A percentile compares a stretch with the other conserved stretches of the same genome.
These are phyloP conservation scores for Cylas formicarius DNA, from an alignment of 1,140 invertebrate species.

Conservation along the genomic window DNA sequence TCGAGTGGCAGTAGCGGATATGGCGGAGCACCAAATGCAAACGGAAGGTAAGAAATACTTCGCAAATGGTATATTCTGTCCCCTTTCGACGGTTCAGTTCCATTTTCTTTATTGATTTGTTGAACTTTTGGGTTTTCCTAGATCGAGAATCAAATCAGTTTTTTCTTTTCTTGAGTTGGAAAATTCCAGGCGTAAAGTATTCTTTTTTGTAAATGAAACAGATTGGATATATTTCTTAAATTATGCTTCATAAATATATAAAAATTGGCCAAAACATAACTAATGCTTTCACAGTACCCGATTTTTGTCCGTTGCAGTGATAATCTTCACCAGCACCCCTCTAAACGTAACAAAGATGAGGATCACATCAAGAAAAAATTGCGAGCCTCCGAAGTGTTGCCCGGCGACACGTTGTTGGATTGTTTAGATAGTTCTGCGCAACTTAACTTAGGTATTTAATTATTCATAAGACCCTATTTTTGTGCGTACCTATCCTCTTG, in stretches of 20 bases:
- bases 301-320: constrained; percentile 10
- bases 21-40: constrained; percentile 51
- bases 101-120: constrained; percentile 8
- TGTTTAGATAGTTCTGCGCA: constrained; percentile 4
- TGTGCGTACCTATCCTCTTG: no score
- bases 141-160: no score
- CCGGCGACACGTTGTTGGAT: constrained; percentile 6
- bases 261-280: no score
- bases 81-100: no score
- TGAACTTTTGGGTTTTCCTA: constrained; percentile 1
- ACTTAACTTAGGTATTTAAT: constrained; percentile 19
- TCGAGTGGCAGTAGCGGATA: constrained; percentile 73
- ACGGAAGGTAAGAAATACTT: constrained; percentile 30
- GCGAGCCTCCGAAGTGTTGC: constrained; percentile 20
- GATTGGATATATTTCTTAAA: no score
- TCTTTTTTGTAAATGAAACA: no score
- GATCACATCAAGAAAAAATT: constrained; percentile 49
- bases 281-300: no score
- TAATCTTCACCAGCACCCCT: constrained; percentile 37
- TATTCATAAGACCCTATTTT: no score
- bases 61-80: no score
- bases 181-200: no score
- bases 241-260: no score
- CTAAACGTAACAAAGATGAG: constrained; percentile 46
- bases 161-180: no score